Percentiles rank a stretch among this genome's conserved stretches.
These are phyloP conservation scores for Potorous gilbertii DNA, from an alignment of 2,797 vertebrate species.

Conservation along the genomic window DNA sequence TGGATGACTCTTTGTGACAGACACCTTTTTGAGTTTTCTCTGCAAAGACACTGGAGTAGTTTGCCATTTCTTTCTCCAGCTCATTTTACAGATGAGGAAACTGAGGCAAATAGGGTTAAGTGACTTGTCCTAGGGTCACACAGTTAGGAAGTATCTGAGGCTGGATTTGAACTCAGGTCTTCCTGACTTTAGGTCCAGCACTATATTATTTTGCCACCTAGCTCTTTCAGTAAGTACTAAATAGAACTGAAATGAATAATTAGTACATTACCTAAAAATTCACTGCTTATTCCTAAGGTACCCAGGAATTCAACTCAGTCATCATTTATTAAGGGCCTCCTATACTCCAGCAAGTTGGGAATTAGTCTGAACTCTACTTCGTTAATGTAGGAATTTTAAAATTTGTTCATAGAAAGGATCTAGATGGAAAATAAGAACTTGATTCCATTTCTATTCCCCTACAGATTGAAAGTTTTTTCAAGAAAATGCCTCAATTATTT, in stretches of 20 bases:
- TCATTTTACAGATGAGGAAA: background rate
- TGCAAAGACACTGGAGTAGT: background rate
- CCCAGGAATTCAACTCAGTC: background rate
- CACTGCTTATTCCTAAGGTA: slow-evolving; percentile 6
- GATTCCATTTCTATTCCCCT: slow-evolving; percentile 39
- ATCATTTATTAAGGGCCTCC: too few species aligned
- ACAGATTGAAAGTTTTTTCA: slow-evolving; percentile 91
- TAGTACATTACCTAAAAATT: background rate
- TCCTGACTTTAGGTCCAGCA: background rate
- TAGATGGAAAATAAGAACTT: slow-evolving; percentile 38
- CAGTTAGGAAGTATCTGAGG: background rate
- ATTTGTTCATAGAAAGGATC: background rate
- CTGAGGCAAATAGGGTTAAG: background rate
- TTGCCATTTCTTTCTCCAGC: background rate
- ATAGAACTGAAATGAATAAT: slow-evolving; percentile 20
- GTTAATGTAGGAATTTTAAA: background rate
- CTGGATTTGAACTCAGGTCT: background rate
- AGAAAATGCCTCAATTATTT: slow-evolving; percentile 85
- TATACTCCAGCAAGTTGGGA: too few species aligned
- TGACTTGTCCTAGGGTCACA: background rate
- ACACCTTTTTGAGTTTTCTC: background rate
- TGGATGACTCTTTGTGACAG: background rate
- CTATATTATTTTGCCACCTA: background rate
- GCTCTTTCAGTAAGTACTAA: background rate
- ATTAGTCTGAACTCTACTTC: too few species aligned